These are phyloP conservation scores for Acronicta leporina DNA, from an alignment of 2,888 invertebrate species.

Conservation along the genomic window DNA sequence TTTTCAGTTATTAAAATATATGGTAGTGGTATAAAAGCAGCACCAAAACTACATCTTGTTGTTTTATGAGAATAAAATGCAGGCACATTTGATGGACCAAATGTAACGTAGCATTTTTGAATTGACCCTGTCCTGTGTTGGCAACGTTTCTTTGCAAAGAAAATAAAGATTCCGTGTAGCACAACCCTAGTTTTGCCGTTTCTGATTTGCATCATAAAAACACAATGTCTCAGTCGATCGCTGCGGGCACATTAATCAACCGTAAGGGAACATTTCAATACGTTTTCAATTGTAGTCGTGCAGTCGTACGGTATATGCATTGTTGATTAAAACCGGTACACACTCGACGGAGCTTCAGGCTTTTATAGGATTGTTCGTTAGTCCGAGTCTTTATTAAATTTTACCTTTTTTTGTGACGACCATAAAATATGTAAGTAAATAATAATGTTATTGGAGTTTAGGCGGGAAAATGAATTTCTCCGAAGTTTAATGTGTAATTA, in stretches of 20 bases:
- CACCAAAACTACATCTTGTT: not conserved
- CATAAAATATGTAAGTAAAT: too few species aligned
- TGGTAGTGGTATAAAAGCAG: too few species aligned
- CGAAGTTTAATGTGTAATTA: too few species aligned
- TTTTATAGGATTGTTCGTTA: not conserved
- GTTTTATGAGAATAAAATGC: not conserved
- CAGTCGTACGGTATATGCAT: conserved; percentile 12
- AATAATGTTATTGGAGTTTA: too few species aligned
- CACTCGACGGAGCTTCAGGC: not conserved
- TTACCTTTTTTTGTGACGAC: too few species aligned
- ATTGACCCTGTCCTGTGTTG: too few species aligned
- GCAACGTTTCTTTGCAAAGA: too few species aligned
- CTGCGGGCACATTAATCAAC: conserved; percentile 47
- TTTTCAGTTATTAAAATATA: not conserved
- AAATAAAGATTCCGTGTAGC: not conserved
- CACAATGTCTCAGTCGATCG: conserved; percentile 30
- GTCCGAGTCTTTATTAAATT: not conserved
- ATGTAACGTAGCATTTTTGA: too few species aligned
- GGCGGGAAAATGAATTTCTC: too few species aligned
- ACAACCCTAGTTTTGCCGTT: conserved; percentile 13
- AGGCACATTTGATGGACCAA: too few species aligned
- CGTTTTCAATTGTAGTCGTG: conserved; percentile 11
- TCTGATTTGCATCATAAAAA: conserved; percentile 56
- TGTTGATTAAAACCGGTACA: conserved; percentile 14
- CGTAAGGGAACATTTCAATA: conserved; percentile 25